Base-by-base conservation (phyloP, 37 sponge, comb jelly and placozoan species). In the Cladorhizidae sp. region DNA sequence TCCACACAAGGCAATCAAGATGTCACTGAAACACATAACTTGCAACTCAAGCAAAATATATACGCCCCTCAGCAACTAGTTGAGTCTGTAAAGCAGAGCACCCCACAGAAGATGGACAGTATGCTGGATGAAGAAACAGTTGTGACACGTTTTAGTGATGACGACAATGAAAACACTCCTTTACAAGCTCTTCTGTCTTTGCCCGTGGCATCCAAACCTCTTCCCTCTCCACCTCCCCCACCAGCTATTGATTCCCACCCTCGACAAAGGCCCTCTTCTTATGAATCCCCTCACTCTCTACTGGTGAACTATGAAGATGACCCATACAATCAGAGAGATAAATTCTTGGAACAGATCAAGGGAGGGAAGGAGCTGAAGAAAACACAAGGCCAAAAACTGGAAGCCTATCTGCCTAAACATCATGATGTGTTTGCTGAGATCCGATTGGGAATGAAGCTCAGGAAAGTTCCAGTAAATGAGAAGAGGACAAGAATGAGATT, bases 341-440 rank as follows among this genome's bases (percentile, higher is more conserved):
- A 65, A 0, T 77, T 91, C 12, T 49, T 91, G 28, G 78, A 82
- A 2, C 73, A 91, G 55, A 91, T 91, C 50, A 82, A 64, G 73
- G 73, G 49, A 21, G 70, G 75, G 57, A 77, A 72, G 25, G 54
- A 74, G 15, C 72, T 90, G 22, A 81, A 54, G 45, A 80, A 82
- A 22, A 57, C 67, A 2, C 37, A 32, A 14, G 61, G 36, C 31
- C 76, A 52, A 23, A 28, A n/a, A n/a, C 37, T 26, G 36, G 58
- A 71, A 58, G 54, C 58, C 31, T 25, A 1, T 28, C 12, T 2
- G 49, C 39, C 74, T 28, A 12, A 17, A 18, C n/a, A 35, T n/a
- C 81, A 80, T 29, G 50, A 80, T 28, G 59, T 86, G 28, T 22
- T 79, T 20, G 49, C 40, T 40, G 81, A 87, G 41, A 40, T 87